Evolutionary conservation across 2,888 invertebrate genomes (phyloP).

Genomic region (Axea sp.): DNA sequence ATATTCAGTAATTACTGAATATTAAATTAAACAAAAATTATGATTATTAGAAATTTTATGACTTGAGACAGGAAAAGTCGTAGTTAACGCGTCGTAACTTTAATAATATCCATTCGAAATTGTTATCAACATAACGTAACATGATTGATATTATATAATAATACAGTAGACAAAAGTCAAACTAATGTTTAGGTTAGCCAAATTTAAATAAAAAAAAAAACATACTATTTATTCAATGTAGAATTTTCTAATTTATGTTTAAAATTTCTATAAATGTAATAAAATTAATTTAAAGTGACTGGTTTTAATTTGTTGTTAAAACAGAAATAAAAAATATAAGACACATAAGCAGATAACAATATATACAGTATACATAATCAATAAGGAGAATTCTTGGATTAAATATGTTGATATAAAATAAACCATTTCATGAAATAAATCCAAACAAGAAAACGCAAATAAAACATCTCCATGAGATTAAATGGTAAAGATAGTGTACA

Average conservation of each 20-base stretch:
- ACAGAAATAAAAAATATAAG: too few relatives aligned
- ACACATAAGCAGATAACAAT: too few relatives aligned
- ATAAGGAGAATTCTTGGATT: constrained; percentile 28
- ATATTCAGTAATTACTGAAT: too few relatives aligned
- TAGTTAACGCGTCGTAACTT: constrained; percentile 77
- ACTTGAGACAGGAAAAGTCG: constrained; percentile 72
- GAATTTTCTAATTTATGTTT: too few relatives aligned
- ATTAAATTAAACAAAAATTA: too few relatives aligned
- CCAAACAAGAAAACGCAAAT: not conserved
- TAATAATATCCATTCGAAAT: constrained; percentile 77
- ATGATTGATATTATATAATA: constrained; percentile 43
- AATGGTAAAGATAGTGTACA: too few relatives aligned
- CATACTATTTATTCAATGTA: too few relatives aligned
- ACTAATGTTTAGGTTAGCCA: constrained; percentile 33
- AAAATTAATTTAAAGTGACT: too few relatives aligned
- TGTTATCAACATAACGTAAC: constrained; percentile 61
- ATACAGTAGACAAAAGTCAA: too few relatives aligned
- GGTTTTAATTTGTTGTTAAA: too few relatives aligned
- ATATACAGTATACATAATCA: constrained; percentile 31
- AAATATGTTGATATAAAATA: constrained; percentile 27
- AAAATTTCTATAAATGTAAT: too few relatives aligned
- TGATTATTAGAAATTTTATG: constrained; percentile 22
- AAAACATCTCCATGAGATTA: not conserved
- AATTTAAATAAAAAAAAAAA: too few relatives aligned
- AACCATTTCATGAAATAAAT: constrained; percentile 1